A percentile compares a stretch with the other conserved stretches of the same genome.
These are phyloP conservation scores for Cataglyphis cursor DNA, from an alignment of 2,888 invertebrate genomes.

Conservation along the genomic window DNA sequence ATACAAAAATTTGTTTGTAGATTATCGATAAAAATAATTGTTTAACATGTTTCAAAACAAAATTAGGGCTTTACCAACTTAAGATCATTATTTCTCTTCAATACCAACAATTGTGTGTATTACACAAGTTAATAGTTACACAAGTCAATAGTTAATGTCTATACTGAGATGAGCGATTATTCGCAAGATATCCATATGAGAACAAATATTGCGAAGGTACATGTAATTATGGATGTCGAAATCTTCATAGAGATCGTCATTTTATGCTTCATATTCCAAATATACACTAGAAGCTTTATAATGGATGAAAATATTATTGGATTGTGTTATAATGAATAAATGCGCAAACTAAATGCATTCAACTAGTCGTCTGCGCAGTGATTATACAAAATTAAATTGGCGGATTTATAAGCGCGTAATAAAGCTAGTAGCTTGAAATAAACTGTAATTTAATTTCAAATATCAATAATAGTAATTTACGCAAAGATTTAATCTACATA, in stretches of 20 bases:
- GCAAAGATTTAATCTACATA: not conserved
- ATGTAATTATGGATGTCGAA: conserved; percentile 35
- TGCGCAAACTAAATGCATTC: conserved; percentile 6
- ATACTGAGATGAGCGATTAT: conserved; percentile 1
- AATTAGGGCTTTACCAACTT: not conserved
- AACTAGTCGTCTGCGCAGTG: not conserved
- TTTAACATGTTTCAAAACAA: conserved; percentile 1
- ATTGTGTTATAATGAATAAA: conserved; percentile 13
- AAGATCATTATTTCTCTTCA: conserved; percentile 6
- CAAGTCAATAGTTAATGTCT: conserved; percentile 4
- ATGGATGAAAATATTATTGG: not conserved
- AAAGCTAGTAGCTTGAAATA: not conserved
- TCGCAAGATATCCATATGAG: conserved; percentile 20
- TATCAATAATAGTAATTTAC: not conserved
- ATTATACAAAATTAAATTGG: not conserved
- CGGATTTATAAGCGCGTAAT: not conserved
- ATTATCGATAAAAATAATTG: not conserved
- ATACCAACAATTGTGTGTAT: not conserved
- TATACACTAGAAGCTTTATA: not conserved
- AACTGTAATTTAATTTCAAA: not conserved
- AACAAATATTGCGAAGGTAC: not conserved
- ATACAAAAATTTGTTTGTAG: not conserved
- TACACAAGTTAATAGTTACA: not conserved
- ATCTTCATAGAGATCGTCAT: conserved; percentile 31
- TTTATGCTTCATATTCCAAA: conserved; percentile 31